Evolutionary conservation across 2,888 invertebrate species (phyloP).

Genomic region (Drosophila subsilvestris): DNA sequence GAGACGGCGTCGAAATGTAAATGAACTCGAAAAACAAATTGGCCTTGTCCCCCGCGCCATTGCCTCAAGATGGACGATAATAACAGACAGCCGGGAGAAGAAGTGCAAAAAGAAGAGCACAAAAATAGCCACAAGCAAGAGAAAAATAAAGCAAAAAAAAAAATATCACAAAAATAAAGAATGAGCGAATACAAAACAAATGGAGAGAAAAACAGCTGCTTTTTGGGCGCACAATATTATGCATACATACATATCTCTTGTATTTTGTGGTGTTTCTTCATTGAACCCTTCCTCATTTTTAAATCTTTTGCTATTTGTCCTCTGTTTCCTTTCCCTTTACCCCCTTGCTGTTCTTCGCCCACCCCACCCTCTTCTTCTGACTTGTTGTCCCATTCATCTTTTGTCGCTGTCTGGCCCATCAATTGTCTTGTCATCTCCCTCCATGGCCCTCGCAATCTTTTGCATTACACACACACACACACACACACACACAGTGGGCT

Average conservation of each 20-base stretch:
- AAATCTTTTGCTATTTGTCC: constrained; percentile 33
- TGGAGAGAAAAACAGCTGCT: constrained; percentile 51
- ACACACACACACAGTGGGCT: not conserved
- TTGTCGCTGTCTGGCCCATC: constrained; percentile 58
- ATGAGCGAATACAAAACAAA: not conserved
- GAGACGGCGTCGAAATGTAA: constrained; percentile 43
- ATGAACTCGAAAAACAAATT: constrained; percentile 60
- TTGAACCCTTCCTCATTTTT: not conserved
- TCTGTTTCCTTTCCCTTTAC: constrained; percentile 4
- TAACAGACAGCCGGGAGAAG: constrained; percentile 26
- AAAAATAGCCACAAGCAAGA: constrained; percentile 14
- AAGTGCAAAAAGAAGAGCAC: constrained; percentile 13
- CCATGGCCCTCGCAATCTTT: constrained; percentile 15
- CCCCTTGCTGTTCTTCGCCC: constrained; percentile 8
- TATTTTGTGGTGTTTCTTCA: not conserved
- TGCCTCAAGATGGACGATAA: constrained; percentile 32
- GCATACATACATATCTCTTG: too few species aligned
- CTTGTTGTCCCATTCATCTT: constrained; percentile 34
- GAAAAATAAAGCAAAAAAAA: constrained; percentile 13
- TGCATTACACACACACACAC: constrained; percentile 14
- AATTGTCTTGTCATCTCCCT: constrained; percentile 70
- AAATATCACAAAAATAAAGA: not conserved
- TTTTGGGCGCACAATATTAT: constrained; percentile 39
- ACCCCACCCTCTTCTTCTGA: constrained; percentile 10
- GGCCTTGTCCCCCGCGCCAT: constrained; percentile 52